phyloP scores from a whole-genome alignment of 1,140 invertebrate genomes.

The Procambarus virginalis region DNA sequence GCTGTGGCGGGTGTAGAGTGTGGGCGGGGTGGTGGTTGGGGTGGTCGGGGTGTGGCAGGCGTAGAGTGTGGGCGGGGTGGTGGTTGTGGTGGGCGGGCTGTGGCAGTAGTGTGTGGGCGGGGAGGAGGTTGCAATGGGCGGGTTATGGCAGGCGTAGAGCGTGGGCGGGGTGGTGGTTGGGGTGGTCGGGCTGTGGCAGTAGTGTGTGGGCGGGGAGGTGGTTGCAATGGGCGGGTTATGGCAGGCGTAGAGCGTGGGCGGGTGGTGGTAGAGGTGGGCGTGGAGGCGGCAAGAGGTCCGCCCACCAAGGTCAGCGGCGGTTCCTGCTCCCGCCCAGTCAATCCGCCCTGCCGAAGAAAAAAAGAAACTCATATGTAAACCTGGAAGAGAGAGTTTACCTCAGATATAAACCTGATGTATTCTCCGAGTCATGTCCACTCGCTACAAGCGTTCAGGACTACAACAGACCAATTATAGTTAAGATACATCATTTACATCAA shows the following conservation, averaged over 20 bases:
- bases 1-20: not conserved
- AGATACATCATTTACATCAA: too few species aligned
- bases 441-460: too few species aligned
- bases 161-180: slow-evolving; percentile 5
- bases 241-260: too few species aligned
- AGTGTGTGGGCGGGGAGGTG: too few species aligned
- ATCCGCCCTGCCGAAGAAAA: too few species aligned
- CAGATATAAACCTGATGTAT: too few species aligned
- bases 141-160: not conserved
- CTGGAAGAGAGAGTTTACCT: too few species aligned
- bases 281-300: slow-evolving; percentile 21
- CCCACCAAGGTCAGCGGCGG: slow-evolving; percentile 28
- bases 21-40: not conserved
- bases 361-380: too few species aligned
- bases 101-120: not conserved
- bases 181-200: not conserved
- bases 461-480: too few species aligned
- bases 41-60: slow-evolving; percentile 17
- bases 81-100: not conserved
- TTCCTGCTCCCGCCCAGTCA: not conserved
- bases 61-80: not conserved
- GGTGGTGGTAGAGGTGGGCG: slow-evolving; percentile 10
- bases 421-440: too few species aligned
- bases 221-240: too few species aligned
- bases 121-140: slow-evolving; percentile 2